Evolutionary conservation across 2,113 vertebrate species (phyloP).

Genomic region (Chloroceryle aenea): DNA sequence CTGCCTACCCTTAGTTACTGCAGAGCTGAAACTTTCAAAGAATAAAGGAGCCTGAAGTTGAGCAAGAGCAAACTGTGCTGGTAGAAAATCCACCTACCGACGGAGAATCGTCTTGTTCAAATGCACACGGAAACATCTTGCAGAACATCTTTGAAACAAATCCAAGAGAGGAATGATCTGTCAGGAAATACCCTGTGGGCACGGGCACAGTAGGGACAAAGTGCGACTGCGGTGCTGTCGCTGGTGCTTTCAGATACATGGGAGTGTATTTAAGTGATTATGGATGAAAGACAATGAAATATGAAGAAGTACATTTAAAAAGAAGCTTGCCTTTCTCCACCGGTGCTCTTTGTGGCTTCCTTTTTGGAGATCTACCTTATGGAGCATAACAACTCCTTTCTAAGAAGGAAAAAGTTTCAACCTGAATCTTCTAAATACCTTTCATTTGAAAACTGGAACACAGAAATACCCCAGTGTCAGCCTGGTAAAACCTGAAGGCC

Average conservation of each 20-base stretch:
- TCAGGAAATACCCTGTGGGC: background rate
- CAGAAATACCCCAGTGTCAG: background rate
- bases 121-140: background rate
- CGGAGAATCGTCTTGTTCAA: background rate
- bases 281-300: background rate
- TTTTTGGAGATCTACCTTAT: background rate
- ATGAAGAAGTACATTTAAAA: background rate
- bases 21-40: background rate
- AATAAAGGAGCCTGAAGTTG: background rate
- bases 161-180: background rate
- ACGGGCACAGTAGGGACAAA: background rate
- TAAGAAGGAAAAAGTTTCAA: background rate
- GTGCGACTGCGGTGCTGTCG: background rate
- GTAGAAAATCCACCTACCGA: background rate
- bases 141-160: background rate
- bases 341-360: background rate
- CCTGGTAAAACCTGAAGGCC: background rate
- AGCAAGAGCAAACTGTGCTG: background rate
- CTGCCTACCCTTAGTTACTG: background rate
- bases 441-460: background rate
- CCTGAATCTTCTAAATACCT: background rate
- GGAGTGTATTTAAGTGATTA: background rate
- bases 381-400: background rate
- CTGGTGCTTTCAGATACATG: background rate
- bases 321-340: background rate